A percentile compares a stretch with the other conserved stretches of the same genome.
Evolutionary conservation across 2,888 invertebrate species (phyloP).

Genomic region (Hyles lineata): DNA sequence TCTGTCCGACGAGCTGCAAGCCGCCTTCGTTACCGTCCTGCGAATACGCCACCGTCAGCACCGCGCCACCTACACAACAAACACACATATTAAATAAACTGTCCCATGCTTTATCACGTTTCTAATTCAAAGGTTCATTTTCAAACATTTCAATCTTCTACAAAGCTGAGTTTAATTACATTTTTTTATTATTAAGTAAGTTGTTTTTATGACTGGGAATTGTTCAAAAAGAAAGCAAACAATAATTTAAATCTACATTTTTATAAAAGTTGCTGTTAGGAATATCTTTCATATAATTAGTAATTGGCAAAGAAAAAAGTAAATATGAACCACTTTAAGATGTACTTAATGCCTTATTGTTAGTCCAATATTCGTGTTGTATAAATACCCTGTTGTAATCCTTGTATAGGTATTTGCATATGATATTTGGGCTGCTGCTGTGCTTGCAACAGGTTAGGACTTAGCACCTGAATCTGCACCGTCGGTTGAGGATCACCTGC

Average conservation of each 20-base stretch:
- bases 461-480: constrained; percentile 91
- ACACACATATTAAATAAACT: background rate
- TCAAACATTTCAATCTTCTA: too few species aligned
- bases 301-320: too few species aligned
- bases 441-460: constrained; percentile 83
- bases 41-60: constrained; percentile 90
- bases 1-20: constrained; percentile 84
- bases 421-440: constrained; percentile 89
- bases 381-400: constrained; percentile 86
- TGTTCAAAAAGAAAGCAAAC: too few species aligned
- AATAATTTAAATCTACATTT: too few species aligned
- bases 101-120: too few species aligned
- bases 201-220: too few species aligned
- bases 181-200: too few species aligned
- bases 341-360: background rate
- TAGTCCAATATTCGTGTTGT: background rate
- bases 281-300: too few species aligned
- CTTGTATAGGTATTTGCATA: constrained; percentile 90
- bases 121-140: too few species aligned
- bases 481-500: constrained; percentile 90
- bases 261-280: too few species aligned
- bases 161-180: too few species aligned
- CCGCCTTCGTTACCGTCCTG: constrained; percentile 83
- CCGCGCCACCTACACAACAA: constrained; percentile 81
- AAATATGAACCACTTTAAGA: too few species aligned